These are phyloP conservation scores for Mesoligia furuncula DNA, from an alignment of 2,888 invertebrate species.

Conservation along the genomic window DNA sequence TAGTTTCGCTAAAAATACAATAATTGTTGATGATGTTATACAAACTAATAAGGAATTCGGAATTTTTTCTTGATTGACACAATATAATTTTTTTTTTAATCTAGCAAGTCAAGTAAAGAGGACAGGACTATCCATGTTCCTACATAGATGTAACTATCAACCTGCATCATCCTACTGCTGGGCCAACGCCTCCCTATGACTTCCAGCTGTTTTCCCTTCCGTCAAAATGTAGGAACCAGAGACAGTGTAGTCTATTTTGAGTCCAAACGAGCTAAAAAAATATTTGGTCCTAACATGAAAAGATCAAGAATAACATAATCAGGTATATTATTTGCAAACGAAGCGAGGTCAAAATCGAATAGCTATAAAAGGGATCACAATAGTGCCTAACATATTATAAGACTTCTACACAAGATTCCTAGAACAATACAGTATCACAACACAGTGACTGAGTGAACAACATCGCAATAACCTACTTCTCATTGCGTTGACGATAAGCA, in stretches of 20 bases:
- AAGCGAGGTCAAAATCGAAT: neutral
- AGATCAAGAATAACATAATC: neutral
- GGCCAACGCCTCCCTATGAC: neutral
- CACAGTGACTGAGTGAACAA: slow-evolving; percentile 15
- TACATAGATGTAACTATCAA: neutral
- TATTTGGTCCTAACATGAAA: neutral
- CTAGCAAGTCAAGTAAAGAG: neutral
- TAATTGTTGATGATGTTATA: neutral
- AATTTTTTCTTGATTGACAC: neutral
- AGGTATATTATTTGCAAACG: neutral
- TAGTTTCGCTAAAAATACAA: neutral
- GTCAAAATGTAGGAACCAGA: neutral
- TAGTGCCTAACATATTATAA: neutral
- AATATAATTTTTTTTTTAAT: neutral
- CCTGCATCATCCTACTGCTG: neutral
- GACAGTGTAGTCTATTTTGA: neutral
- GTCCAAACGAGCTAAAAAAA: too few species aligned
- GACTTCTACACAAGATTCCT: neutral
- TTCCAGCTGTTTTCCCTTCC: neutral
- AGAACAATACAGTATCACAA: slow-evolving; percentile 20
- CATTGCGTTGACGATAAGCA: slow-evolving; percentile 37
- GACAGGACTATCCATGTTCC: neutral
- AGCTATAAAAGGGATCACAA: neutral
- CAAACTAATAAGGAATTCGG: neutral
- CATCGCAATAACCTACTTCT: slow-evolving; percentile 25